phyloP scores from a whole-genome alignment of 2,888 invertebrate species.

The Drosophila crucigera region DNA sequence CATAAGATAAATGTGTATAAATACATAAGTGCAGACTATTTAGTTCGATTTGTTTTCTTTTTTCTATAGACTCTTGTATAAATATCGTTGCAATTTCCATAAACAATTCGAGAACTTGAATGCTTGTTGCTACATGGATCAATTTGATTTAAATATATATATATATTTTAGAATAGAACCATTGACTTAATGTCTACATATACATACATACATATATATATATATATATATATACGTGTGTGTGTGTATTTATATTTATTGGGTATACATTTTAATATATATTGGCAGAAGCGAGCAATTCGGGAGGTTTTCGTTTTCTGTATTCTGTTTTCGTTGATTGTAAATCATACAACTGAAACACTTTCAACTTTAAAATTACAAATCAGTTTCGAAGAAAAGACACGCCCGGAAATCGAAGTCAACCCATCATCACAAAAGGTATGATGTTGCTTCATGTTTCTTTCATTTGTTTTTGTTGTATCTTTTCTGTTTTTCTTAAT shows the following conservation, averaged over 20 bases:
- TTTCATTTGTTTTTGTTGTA: neutral
- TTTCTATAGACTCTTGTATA: conserved; percentile 5
- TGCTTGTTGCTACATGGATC: conserved; percentile 2
- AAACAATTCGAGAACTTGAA: conserved; percentile 23
- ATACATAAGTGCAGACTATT: conserved; percentile 5
- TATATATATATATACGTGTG: conserved; percentile 3
- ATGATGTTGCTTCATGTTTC: neutral
- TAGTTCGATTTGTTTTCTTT: neutral
- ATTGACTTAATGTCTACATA: conserved; percentile 23
- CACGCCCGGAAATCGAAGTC: conserved; percentile 20
- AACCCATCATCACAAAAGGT: neutral
- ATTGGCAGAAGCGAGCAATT: conserved; percentile 78
- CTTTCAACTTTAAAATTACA: conserved; percentile 25
- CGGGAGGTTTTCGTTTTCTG: conserved; percentile 48
- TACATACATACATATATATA: conserved; percentile 10
- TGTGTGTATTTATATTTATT: conserved; percentile 38
- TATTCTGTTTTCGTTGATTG: conserved; percentile 24
- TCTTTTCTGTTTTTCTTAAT: conserved; percentile 2
- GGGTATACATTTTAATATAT: conserved; percentile 49
- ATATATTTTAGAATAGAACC: conserved; percentile 14
- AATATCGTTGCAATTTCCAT: conserved; percentile 30
- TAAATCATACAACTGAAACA: conserved; percentile 33
- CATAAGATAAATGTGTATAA: conserved; percentile 46
- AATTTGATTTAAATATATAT: conserved; percentile 22
- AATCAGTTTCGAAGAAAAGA: conserved; percentile 21